Evolutionary conservation across 1,140 invertebrate genomes (phyloP).

Genomic region (Colletes gigas): DNA sequence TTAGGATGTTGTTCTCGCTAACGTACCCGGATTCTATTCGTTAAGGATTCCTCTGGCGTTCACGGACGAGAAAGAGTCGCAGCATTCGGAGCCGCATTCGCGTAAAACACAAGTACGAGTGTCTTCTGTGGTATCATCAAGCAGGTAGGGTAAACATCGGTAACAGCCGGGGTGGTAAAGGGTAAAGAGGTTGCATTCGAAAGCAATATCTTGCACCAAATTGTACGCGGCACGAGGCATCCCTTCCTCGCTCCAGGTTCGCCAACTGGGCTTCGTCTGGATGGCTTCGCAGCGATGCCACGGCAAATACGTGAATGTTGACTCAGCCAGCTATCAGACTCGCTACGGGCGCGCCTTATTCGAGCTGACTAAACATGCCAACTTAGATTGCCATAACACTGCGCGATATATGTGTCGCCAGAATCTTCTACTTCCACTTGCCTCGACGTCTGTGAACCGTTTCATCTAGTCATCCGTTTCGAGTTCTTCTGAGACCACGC

Average conservation of each 20-base stretch:
- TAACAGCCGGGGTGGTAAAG: conserved; percentile 64
- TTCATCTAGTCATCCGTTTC: conserved; percentile 23
- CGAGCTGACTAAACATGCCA: conserved; percentile 75
- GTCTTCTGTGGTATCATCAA: conserved; percentile 42
- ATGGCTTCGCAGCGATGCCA: conserved; percentile 67
- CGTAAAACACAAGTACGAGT: conserved; percentile 26
- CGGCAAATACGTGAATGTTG: conserved; percentile 74
- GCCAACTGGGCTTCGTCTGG: conserved; percentile 63
- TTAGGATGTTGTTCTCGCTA: too few relatives aligned
- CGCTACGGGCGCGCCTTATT: conserved; percentile 61
- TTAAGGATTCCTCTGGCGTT: too few relatives aligned
- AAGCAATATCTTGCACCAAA: conserved; percentile 73
- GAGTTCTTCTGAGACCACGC: background rate
- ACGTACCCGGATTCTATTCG: too few relatives aligned
- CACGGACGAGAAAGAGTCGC: background rate
- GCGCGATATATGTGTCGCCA: conserved; percentile 51
- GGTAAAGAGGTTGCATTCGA: conserved; percentile 65
- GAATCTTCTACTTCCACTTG: conserved; percentile 45
- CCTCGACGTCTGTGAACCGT: background rate
- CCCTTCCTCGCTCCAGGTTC: conserved; percentile 52
- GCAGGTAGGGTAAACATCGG: conserved; percentile 68
- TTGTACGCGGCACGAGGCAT: conserved; percentile 67
- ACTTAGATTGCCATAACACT: conserved; percentile 74
- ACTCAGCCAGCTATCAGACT: conserved; percentile 74
- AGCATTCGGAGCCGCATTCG: conserved; percentile 5